phyloP scores from a whole-genome alignment of 2,888 invertebrate species.

The Liodrosophila aerea region DNA sequence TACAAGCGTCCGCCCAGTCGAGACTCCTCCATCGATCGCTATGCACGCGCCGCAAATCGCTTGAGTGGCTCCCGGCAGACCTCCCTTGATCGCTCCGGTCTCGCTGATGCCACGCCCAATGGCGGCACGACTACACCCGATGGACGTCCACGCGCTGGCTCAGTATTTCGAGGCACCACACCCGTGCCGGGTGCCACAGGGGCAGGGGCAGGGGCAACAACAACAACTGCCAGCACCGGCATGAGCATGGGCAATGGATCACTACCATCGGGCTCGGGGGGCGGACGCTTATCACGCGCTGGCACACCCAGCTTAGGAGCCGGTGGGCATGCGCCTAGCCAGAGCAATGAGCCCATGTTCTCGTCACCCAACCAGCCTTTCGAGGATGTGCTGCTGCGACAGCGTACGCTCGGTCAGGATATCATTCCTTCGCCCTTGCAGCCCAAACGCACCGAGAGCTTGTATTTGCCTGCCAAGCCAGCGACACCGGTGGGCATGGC shows the following conservation, averaged over 20 bases:
- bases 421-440: slow-evolving; percentile 93
- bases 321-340: slow-evolving; percentile 69
- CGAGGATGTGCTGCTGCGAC: slow-evolving; percentile 91
- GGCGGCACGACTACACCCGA: slow-evolving; percentile 59
- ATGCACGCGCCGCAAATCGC: slow-evolving; percentile 87
- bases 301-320: slow-evolving; percentile 83
- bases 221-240: slow-evolving; percentile 67
- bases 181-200: slow-evolving; percentile 71
- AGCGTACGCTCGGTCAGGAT: slow-evolving; percentile 92
- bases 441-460: slow-evolving; percentile 95
- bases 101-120: slow-evolving; percentile 55
- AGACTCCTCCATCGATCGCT: slow-evolving; percentile 92
- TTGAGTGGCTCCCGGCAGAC: slow-evolving; percentile 88
- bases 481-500: slow-evolving; percentile 81
- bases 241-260: slow-evolving; percentile 85
- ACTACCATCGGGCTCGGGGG: slow-evolving; percentile 83
- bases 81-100: slow-evolving; percentile 87
- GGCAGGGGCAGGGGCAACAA: slow-evolving; percentile 13
- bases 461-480: slow-evolving; percentile 88
- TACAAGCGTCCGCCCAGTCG: slow-evolving; percentile 95
- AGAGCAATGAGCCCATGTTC: slow-evolving; percentile 83
- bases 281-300: slow-evolving; percentile 82
- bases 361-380: slow-evolving; percentile 86
- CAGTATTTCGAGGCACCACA: slow-evolving; percentile 83
- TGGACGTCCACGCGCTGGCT: slow-evolving; percentile 84